These are phyloP conservation scores for Gnatocerus cornutus DNA, from an alignment of 2,888 invertebrate species.

Conservation along the genomic window DNA sequence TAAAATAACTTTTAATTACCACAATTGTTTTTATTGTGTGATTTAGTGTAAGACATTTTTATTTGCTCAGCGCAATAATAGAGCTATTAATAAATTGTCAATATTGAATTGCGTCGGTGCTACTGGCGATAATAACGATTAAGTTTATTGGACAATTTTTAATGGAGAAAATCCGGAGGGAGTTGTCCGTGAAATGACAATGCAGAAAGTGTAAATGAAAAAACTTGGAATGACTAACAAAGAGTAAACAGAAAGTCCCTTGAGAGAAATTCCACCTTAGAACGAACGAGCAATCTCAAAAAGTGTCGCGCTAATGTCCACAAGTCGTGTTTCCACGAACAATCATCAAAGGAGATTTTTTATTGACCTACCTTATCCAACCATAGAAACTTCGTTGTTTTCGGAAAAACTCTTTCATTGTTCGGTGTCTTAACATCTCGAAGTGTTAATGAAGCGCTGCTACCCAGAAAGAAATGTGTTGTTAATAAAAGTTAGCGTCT, in stretches of 20 bases:
- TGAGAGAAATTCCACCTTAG: not conserved
- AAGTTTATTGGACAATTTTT: not conserved
- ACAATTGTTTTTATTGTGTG: not conserved
- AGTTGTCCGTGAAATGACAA: slow-evolving; percentile 5
- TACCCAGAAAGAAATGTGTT: slow-evolving; percentile 46
- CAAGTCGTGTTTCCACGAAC: slow-evolving; percentile 29
- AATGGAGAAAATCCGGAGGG: not conserved
- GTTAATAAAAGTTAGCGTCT: slow-evolving; percentile 58
- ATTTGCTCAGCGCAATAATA: slow-evolving; percentile 3
- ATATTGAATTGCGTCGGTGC: not conserved
- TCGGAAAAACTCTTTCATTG: slow-evolving; percentile 52
- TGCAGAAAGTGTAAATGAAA: slow-evolving; percentile 13
- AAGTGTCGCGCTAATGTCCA: not conserved
- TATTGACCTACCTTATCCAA: slow-evolving; percentile 13
- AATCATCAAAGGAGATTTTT: slow-evolving; percentile 4
- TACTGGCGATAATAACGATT: not conserved
- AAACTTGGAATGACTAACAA: slow-evolving; percentile 13
- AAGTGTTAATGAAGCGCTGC: slow-evolving; percentile 49
- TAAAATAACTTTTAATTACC: too few species aligned
- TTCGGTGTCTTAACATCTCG: slow-evolving; percentile 48
- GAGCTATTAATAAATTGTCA: slow-evolving; percentile 16
- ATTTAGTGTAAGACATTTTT: not conserved
- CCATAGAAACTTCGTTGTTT: slow-evolving; percentile 55
- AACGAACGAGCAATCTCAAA: not conserved
- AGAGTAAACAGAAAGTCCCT: slow-evolving; percentile 6